Evolutionary conservation across 2,888 invertebrate species (phyloP), one percentile per base, ranked within the genome.

Genomic region (Brachyptera putata): DNA sequence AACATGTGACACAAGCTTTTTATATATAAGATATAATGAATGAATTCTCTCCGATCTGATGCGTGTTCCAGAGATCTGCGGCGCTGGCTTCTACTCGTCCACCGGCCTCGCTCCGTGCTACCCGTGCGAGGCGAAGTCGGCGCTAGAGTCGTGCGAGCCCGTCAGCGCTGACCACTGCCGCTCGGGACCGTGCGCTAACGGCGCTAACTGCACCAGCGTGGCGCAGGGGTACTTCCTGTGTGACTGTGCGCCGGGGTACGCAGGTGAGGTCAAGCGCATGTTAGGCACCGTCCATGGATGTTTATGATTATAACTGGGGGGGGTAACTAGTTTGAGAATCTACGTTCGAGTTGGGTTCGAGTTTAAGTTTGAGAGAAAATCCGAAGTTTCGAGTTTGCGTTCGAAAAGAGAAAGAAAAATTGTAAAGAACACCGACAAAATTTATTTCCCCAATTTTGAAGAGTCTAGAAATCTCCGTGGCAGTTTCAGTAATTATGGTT

Each of bases 41-140:
- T n/a, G n/a, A n/a, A n/a, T n/a, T n/a, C n/a, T n/a, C n/a, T n/a
- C n/a, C n/a, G n/a, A n/a, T 64, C 18, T 30, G 30, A 11, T 57
- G 36, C 63, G 46, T 25, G 22, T 67, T 70, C 2, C 67, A 83
- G 83, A 75, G 30, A 69, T 77, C 58, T 86, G 86, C 68, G 75
- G 74, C 11, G 80, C 82, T 1, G 86, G 86, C 18, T 62, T 61
- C 66, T 74, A 65, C 24, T 62, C 62, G 14, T 16, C 25, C 0
- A 75, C 78, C 1, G 82, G 82, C 2, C 70, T 84, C 24, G 73
- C 74, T 66, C 84, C 83, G 1, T 80, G 84, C 67, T 75, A 76
- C 61, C 77, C 79, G 1, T 84, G 84, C 69, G 78, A 78, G 4
- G 67, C 76, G 37, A n/a, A n/a, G n/a, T n/a, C n/a, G n/a, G n/a